A percentile compares a stretch with the other conserved stretches of the same genome.
These are phyloP conservation scores for Lepisosteus osseus DNA, from an alignment of 2,113 vertebrate species.

Conservation along the genomic window DNA sequence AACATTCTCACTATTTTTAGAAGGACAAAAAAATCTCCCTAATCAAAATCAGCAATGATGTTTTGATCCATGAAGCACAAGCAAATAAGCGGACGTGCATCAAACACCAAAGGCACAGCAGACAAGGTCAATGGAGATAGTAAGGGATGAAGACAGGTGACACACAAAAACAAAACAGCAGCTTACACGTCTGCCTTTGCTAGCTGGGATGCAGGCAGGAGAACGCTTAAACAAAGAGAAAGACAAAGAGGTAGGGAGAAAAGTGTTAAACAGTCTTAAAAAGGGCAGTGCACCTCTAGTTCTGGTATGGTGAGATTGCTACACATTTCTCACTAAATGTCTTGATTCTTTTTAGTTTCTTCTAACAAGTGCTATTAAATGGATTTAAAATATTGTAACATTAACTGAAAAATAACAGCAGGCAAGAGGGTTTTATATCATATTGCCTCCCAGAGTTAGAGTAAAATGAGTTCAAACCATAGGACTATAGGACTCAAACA, in stretches of 20 bases:
- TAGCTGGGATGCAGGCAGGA: slow-evolving; percentile 88
- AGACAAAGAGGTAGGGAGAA: slow-evolving; percentile 31
- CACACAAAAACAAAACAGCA: slow-evolving; percentile 62
- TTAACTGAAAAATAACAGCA: too few species aligned
- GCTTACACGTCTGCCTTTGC: slow-evolving; percentile 99
- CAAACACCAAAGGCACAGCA: slow-evolving; percentile 9
- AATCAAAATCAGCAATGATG: too few species aligned
- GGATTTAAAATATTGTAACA: too few species aligned
- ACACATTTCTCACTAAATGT: too few species aligned
- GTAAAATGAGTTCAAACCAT: too few species aligned
- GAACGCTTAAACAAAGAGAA: slow-evolving; percentile 75
- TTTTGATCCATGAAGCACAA: slow-evolving; percentile 19
- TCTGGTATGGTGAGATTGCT: too few species aligned
- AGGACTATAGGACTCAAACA: too few species aligned
- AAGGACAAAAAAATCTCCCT: too few species aligned
- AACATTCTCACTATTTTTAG: too few species aligned
- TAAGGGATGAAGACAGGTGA: slow-evolving; percentile 55
- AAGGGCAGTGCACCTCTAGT: background rate
- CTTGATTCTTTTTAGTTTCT: too few species aligned
- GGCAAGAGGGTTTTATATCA: background rate
- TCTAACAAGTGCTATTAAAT: too few species aligned
- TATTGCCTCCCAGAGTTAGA: too few species aligned
- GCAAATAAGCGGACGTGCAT: slow-evolving; percentile 15
- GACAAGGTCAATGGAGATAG: background rate
- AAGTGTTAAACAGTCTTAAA: slow-evolving; percentile 64